Conservation (phyloP, 2,113 vertebrate genomes). For the Noctilio leporinus region DNA sequence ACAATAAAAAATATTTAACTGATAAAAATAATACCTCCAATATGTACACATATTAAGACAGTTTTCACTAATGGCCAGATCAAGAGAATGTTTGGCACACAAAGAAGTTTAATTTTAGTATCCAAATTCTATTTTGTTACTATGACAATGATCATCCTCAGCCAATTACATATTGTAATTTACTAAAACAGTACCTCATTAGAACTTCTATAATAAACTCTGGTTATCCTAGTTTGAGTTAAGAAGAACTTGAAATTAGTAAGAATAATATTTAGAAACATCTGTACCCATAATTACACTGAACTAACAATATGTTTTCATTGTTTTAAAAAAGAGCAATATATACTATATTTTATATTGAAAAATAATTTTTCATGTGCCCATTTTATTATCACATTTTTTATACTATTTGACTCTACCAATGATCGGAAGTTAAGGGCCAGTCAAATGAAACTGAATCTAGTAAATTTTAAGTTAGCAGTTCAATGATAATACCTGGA, state of each 20-base stretch:
- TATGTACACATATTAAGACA: slow-evolving; percentile 8
- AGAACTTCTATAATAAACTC: slow-evolving; percentile 10
- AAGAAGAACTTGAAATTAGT: slow-evolving; percentile 18
- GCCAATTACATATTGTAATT: slow-evolving; percentile 14
- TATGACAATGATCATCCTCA: slow-evolving; percentile 22
- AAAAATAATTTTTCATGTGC: background rate
- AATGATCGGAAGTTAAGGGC: background rate
- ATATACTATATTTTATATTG: background rate
- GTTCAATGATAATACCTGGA: background rate
- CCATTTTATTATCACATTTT: background rate
- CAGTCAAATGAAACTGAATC: background rate
- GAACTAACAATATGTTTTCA: background rate
- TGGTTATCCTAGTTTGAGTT: slow-evolving; percentile 16
- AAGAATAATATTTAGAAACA: slow-evolving; percentile 45
- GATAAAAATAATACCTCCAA: background rate
- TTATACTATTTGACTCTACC: background rate
- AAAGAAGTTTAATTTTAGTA: slow-evolving; percentile 31
- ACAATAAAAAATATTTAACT: slow-evolving; percentile 18
- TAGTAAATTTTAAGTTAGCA: slow-evolving; percentile 4
- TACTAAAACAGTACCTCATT: slow-evolving; percentile 8
- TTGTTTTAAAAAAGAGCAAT: background rate
- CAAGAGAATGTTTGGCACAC: background rate
- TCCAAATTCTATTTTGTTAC: slow-evolving; percentile 38
- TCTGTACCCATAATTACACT: background rate
- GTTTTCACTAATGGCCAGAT: slow-evolving; percentile 22